A percentile compares a stretch with the other conserved stretches of the same genome.
Evolutionary conservation across 1,140 invertebrate species (phyloP).

Genomic region (Steinernema feltiae): DNA sequence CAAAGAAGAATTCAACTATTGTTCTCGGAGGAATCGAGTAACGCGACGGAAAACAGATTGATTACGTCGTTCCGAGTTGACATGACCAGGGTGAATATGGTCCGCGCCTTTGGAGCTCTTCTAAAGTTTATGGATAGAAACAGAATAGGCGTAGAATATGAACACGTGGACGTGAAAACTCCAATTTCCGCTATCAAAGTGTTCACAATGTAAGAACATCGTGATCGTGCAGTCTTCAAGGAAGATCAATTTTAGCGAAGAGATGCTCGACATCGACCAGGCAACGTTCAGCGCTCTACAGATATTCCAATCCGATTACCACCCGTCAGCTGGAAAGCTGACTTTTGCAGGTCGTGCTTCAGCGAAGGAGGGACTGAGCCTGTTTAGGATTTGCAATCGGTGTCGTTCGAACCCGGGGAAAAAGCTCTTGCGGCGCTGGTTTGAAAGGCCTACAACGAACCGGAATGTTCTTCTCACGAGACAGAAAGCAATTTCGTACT

Average conservation of each 20-base stretch:
- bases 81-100: constrained; percentile 26
- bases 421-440: constrained; percentile 44
- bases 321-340: not conserved
- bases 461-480: constrained; percentile 34
- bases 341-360: not conserved
- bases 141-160: constrained; percentile 29
- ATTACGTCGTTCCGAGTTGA: constrained; percentile 32
- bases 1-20: constrained; percentile 19
- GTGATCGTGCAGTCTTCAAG: not conserved
- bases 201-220: constrained; percentile 19
- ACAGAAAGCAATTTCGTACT: constrained; percentile 49
- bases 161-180: constrained; percentile 20
- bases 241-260: constrained; percentile 26
- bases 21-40: constrained; percentile 23
- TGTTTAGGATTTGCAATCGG: constrained; percentile 24
- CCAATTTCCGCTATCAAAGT: constrained; percentile 30
- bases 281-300: constrained; percentile 31
- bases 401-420: constrained; percentile 31
- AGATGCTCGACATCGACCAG: constrained; percentile 35
- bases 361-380: not conserved
- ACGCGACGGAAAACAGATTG: constrained; percentile 14
- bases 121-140: constrained; percentile 31
- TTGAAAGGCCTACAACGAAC: constrained; percentile 44
- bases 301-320: constrained; percentile 18
- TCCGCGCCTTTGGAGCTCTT: constrained; percentile 34